phyloP scores from a whole-genome alignment of 2,888 invertebrate species.

The Drosophila nr. perissopoda region DNA sequence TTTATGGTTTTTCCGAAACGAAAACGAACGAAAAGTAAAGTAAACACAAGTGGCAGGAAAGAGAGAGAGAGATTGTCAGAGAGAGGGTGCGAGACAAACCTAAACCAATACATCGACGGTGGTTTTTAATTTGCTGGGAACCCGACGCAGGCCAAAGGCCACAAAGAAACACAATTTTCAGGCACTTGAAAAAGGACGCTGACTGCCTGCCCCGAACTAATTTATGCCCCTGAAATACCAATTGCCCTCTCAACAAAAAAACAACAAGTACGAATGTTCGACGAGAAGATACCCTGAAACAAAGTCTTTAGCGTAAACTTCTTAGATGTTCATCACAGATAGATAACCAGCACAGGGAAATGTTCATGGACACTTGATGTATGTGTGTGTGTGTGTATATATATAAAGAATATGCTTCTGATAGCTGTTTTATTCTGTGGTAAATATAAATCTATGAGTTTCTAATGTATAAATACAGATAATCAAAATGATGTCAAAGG shows the following conservation, averaged over 20 bases:
- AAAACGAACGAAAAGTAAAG: conserved; percentile 24
- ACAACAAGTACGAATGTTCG: not conserved
- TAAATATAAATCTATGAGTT: not conserved
- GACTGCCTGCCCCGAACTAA: conserved; percentile 31
- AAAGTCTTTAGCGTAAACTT: not conserved
- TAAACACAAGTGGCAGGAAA: conserved; percentile 59
- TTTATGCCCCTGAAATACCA: conserved; percentile 49
- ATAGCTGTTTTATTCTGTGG: not conserved
- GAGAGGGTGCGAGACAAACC: not conserved
- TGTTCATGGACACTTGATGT: not conserved
- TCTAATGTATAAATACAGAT: not conserved
- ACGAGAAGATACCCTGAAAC: not conserved
- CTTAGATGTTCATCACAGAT: not conserved
- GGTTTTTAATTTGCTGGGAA: conserved; percentile 27
- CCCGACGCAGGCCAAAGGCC: conserved; percentile 46
- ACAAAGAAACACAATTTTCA: conserved; percentile 29
- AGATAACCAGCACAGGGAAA: not conserved
- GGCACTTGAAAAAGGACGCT: conserved; percentile 56
- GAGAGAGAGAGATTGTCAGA: not conserved
- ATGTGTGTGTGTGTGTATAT: not conserved
- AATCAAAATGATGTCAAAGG: not conserved
- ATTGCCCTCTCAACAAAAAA: conserved; percentile 6
- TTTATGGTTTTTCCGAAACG: conserved; percentile 55
- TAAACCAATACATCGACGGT: conserved; percentile 11
- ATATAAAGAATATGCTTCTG: not conserved